Evolutionary conservation across 2,113 vertebrate genomes (phyloP).

Genomic region (Acanthochromis polyacanthus): DNA sequence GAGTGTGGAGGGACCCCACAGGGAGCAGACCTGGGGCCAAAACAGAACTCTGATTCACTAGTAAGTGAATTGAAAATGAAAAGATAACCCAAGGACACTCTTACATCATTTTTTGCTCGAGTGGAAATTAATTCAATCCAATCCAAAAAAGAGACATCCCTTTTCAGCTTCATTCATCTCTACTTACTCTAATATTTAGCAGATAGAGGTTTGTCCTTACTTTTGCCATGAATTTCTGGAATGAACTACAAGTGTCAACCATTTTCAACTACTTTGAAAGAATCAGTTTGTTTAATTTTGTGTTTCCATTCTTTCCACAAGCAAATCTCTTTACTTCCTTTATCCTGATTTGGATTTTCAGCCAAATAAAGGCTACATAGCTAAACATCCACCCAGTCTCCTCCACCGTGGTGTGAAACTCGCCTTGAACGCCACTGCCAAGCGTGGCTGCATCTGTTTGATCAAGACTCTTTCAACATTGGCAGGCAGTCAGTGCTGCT

Average conservation of each 20-base stretch:
- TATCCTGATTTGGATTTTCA: conserved; percentile 13
- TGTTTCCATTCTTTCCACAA: background rate
- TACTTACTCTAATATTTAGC: no score
- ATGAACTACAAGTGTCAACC: background rate
- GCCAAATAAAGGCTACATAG: conserved; percentile 5
- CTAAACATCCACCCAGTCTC: conserved; percentile 26
- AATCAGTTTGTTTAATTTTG: background rate
- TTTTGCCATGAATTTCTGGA: background rate
- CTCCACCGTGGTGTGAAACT: conserved; percentile 34
- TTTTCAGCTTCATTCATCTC: background rate
- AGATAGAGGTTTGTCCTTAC: background rate
- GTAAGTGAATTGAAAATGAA: conserved; percentile 18
- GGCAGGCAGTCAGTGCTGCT: conserved; percentile 44
- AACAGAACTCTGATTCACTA: conserved; percentile 30
- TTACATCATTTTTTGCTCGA: conserved; percentile 6
- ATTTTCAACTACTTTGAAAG: background rate
- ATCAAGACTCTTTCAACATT: conserved; percentile 51
- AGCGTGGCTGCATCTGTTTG: conserved; percentile 62
- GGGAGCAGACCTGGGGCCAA: conserved; percentile 39
- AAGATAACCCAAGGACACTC: conserved; percentile 16
- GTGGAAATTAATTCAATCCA: background rate
- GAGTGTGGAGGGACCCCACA: conserved; percentile 21
- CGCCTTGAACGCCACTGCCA: conserved; percentile 38
- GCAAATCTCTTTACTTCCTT: conserved; percentile 10
- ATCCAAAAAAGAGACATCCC: background rate